These are phyloP conservation scores for Hyppa rectilinea DNA, from an alignment of 2,888 invertebrate species.

Conservation along the genomic window DNA sequence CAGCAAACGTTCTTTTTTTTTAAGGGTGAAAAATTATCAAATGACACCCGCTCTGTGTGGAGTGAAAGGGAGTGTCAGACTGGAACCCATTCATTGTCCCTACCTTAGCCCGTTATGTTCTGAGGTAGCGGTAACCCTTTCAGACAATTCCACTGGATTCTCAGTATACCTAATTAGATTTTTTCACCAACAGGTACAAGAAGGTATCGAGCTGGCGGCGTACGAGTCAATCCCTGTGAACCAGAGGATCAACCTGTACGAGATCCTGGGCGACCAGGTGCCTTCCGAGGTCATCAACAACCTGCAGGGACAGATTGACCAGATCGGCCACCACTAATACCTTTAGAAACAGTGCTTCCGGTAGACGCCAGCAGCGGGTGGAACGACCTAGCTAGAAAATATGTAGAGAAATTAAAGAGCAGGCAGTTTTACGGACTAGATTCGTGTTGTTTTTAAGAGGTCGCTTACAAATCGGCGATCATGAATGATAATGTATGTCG, in stretches of 20 bases:
- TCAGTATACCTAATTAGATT: neutral
- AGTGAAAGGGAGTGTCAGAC: no score
- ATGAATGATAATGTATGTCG: constrained; percentile 17
- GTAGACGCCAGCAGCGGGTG: constrained; percentile 57
- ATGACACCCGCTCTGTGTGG: no score
- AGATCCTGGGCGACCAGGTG: constrained; percentile 96
- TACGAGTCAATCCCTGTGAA: constrained; percentile 96
- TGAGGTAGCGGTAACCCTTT: no score
- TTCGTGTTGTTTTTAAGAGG: constrained; percentile 23
- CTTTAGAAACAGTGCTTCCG: constrained; percentile 50
- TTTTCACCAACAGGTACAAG: constrained; percentile 91
- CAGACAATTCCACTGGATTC: no score
- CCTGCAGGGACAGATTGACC: constrained; percentile 95
- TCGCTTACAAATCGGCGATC: constrained; percentile 25
- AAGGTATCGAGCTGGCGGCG: constrained; percentile 96
- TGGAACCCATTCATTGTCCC: no score
- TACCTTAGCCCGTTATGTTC: no score
- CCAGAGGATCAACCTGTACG: constrained; percentile 95
- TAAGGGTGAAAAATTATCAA: no score
- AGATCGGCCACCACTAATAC: constrained; percentile 91
- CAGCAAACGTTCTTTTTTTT: no score
- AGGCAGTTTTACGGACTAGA: constrained; percentile 15
- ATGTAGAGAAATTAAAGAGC: neutral
- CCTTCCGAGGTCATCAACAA: constrained; percentile 97
- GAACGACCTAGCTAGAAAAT: neutral